Evolutionary conservation across 2,113 vertebrate genomes (phyloP).

Genomic region (Phalacrocorax carbo): DNA sequence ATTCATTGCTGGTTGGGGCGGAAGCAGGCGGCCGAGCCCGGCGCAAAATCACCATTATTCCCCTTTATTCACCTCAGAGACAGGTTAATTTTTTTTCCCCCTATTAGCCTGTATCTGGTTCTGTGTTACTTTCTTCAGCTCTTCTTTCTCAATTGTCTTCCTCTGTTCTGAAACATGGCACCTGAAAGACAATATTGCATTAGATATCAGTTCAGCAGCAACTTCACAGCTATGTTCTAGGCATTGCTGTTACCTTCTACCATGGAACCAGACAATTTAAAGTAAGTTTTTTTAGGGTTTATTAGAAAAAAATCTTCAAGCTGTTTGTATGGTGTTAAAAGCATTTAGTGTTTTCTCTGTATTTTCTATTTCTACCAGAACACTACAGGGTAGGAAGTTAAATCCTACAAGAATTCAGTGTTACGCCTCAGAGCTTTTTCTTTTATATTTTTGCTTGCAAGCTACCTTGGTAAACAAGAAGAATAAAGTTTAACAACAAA

Average conservation of each 20-base stretch:
- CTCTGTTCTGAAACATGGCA: constrained; percentile 88
- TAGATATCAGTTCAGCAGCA: background rate
- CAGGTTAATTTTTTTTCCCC: constrained; percentile 93
- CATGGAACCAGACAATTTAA: background rate
- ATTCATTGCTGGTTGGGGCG: constrained; percentile 99
- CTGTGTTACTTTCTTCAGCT: constrained; percentile 77
- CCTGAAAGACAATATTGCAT: constrained; percentile 71
- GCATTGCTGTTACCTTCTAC: background rate
- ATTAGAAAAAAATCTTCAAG: background rate
- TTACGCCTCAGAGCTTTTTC: background rate
- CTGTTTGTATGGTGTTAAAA: background rate
- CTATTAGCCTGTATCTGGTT: constrained; percentile 81
- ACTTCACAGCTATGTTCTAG: background rate
- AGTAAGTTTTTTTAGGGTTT: background rate
- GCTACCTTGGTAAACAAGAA: background rate
- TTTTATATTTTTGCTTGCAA: background rate
- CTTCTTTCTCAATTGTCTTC: constrained; percentile 79
- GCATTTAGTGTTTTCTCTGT: background rate
- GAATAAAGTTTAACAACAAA: background rate
- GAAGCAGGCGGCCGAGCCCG: constrained; percentile 99
- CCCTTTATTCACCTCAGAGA: constrained; percentile 99
- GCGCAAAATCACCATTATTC: constrained; percentile 99
- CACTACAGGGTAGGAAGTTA: background rate
- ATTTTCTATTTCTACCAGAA: background rate
- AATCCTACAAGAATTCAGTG: background rate